Base-by-base conservation (phyloP, 2,888 invertebrate species). In the Latrodectus hesperus region DNA sequence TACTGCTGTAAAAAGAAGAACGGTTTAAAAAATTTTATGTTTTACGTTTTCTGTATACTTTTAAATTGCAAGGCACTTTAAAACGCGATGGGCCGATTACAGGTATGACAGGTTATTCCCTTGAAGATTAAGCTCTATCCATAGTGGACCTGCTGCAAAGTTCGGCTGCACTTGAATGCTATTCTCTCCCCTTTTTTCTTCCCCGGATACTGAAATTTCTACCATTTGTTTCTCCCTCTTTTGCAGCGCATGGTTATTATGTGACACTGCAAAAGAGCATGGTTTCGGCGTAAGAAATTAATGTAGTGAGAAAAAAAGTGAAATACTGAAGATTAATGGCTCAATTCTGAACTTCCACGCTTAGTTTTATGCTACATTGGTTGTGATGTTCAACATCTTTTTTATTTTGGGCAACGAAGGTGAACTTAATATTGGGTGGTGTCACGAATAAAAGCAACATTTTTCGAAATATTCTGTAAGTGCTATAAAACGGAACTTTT, bases 101-200 rank as follows among this genome's bases (percentile, higher is more conserved):
- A 84, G 84, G 77, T 84, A 26, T 84, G 84, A 84, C 84, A 84
- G 84, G 84, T 84, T 84, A 84, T 84, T 84, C 71, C 84, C 72
- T 73, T 67, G 51, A 84, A 84, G 84, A 84, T 84, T 84, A 84
- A 84, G 78, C 67, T 84, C 72, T n/a, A 60, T 60, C 71, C 68
- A 22, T 84, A 65, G 77, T 78, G 68, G 38, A 4, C 77, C 77
- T 77, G 53, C 55, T 71, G 60, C 78, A 77, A 84, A 77, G 78
- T 84, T 78, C 51, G 60, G 74, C 38, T 73, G 67, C 52, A 60
- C 49, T 1, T 73, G 73, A 65, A 26, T 67, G 67, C 77, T 55
- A 72, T 67, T 53, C 52, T 77, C 71, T 22, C 53, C 51, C 67
- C 67, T 77, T 78, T 84, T 55, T 72, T 38, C 52, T 38, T 38